Evolutionary conservation across 2,888 invertebrate species (phyloP).

Genomic region (Thecophora atra): DNA sequence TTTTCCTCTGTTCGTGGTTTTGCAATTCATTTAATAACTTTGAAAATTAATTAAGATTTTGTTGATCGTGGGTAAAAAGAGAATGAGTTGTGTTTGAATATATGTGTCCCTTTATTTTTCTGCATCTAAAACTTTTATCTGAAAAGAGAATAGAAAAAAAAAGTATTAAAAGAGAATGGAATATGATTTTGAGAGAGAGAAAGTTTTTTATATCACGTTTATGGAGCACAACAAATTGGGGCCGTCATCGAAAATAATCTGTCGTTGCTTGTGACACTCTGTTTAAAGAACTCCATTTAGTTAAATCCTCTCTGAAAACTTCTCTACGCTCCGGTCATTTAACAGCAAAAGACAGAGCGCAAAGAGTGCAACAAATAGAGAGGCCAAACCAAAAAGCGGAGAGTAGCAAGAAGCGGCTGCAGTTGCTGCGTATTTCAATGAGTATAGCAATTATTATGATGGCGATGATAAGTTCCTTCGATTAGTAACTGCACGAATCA

Average conservation of each 20-base stretch:
- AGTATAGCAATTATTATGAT: neutral
- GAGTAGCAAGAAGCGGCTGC: neutral
- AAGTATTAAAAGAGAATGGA: neutral
- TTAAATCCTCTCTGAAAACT: neutral
- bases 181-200: neutral
- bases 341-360: neutral
- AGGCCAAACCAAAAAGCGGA: constrained; percentile 1
- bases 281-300: constrained; percentile 8
- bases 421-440: neutral
- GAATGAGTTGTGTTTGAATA: neutral
- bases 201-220: too few species aligned
- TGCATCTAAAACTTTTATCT: neutral
- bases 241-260: constrained; percentile 14
- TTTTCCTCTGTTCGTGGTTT: neutral
- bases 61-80: neutral
- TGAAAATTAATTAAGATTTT: constrained; percentile 28
- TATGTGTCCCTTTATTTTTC: neutral
- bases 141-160: neutral
- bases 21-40: constrained; percentile 26
- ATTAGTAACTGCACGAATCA: neutral
- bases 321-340: neutral
- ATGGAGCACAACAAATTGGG: neutral
- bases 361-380: neutral
- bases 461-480: too few species aligned
- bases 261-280: constrained; percentile 17